phyloP scores from a whole-genome alignment of 2,888 invertebrate species.

The Noctua janthe region DNA sequence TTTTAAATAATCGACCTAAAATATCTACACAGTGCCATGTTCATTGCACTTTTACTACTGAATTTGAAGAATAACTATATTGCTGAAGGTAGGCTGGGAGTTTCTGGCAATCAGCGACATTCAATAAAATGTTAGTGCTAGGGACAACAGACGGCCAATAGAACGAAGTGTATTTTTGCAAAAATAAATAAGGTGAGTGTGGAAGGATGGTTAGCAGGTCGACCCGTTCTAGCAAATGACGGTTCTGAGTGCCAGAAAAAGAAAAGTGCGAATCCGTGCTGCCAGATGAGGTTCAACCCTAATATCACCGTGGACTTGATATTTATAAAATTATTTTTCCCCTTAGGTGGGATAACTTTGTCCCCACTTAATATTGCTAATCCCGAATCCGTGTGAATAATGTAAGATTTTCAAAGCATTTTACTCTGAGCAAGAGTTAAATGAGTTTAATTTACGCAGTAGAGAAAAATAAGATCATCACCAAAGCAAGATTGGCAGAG shows the following conservation, averaged over 20 bases:
- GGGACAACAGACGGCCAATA: neutral
- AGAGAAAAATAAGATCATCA: neutral
- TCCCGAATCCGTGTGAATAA: neutral
- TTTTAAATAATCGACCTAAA: neutral
- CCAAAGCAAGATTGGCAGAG: neutral
- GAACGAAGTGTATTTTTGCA: too few species aligned
- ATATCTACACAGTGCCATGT: neutral
- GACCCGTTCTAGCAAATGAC: too few species aligned
- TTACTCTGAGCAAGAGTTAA: neutral
- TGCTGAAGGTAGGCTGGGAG: neutral
- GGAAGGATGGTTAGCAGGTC: too few species aligned
- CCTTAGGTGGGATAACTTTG: neutral
- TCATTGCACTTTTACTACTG: neutral
- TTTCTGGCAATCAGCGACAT: neutral
- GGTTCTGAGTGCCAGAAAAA: too few species aligned
- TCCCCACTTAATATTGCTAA: neutral
- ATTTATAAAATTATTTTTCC: neutral
- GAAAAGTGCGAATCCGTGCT: neutral
- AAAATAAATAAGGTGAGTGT: too few species aligned
- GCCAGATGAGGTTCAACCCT: neutral
- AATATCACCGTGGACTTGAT: too few species aligned
- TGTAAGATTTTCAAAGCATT: neutral
- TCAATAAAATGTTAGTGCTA: neutral
- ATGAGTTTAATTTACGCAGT: neutral
- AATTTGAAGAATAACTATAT: neutral